Evolutionary conservation across 1,140 invertebrate genomes (phyloP).

Genomic region (Aphelenchoides fujianensis): DNA sequence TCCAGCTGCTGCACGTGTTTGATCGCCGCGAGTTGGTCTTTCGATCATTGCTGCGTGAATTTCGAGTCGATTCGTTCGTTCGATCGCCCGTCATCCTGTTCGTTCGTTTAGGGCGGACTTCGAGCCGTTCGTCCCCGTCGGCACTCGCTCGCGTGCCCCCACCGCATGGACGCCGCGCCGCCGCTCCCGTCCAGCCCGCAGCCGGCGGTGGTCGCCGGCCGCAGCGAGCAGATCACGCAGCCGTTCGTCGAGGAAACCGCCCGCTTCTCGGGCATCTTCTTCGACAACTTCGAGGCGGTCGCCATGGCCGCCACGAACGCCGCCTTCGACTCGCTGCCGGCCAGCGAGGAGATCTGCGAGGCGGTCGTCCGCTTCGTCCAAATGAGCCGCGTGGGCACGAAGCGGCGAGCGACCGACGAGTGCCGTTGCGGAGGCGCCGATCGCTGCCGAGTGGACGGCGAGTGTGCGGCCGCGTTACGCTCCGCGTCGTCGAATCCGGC

Average conservation of each 20-base stretch:
- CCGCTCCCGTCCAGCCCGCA: neutral
- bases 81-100: too few relatives aligned
- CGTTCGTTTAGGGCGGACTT: too few relatives aligned
- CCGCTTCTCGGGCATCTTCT: neutral
- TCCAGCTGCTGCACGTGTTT: too few relatives aligned
- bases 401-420: neutral
- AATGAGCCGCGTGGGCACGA: neutral
- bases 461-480: neutral
- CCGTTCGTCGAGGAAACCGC: neutral
- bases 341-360: neutral
- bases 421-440: conserved; percentile 1
- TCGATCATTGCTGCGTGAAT: too few relatives aligned
- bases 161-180: neutral
- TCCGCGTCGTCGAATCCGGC: neutral
- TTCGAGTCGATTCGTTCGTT: conserved; percentile 1
- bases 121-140: neutral
- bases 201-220: neutral
- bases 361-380: neutral
- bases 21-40: too few relatives aligned
- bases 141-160: neutral
- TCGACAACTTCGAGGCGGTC: neutral
- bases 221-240: neutral
- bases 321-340: neutral
- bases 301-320: neutral
- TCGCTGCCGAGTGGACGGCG: neutral